A percentile compares a stretch with the other conserved stretches of the same genome.
These are phyloP conservation scores for Aphelinus certus DNA, from an alignment of 1,140 invertebrate species.

Conservation along the genomic window DNA sequence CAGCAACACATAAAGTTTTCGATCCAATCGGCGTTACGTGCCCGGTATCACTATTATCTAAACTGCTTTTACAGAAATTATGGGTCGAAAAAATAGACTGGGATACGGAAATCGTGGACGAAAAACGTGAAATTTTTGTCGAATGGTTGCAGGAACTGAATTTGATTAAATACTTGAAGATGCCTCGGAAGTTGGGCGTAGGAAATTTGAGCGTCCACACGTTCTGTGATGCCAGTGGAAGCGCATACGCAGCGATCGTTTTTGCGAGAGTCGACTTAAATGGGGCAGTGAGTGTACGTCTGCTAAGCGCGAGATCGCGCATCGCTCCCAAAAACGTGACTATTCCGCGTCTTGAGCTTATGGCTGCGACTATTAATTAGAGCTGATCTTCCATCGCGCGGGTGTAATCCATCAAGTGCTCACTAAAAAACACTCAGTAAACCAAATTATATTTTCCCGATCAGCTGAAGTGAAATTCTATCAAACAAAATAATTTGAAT, in stretches of 20 bases:
- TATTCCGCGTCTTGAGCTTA: slow-evolving; percentile 40
- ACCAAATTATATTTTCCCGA: slow-evolving; percentile 79
- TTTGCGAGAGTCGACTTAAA: slow-evolving; percentile 26
- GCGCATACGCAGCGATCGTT: slow-evolving; percentile 34
- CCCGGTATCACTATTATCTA: slow-evolving; percentile 46
- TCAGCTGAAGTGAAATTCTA: slow-evolving; percentile 80
- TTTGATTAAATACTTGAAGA: slow-evolving; percentile 42
- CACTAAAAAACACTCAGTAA: slow-evolving; percentile 79
- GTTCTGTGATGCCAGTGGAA: background rate
- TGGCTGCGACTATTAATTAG: slow-evolving; percentile 32
- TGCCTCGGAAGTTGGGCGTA: background rate
- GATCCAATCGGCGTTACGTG: slow-evolving; percentile 53
- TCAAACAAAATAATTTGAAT: slow-evolving; percentile 25
- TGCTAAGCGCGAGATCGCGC: slow-evolving; percentile 26
- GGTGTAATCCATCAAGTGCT: slow-evolving; percentile 73
- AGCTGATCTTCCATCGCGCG: slow-evolving; percentile 51
- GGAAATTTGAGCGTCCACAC: background rate
- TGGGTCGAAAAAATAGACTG: slow-evolving; percentile 43
- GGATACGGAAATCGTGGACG: background rate
- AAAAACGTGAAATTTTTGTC: slow-evolving; percentile 28
- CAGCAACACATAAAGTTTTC: slow-evolving; percentile 47
- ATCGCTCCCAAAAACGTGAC: slow-evolving; percentile 22
- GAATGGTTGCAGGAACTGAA: slow-evolving; percentile 45
- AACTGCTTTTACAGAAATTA: slow-evolving; percentile 47
- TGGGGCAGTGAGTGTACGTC: slow-evolving; percentile 1